A percentile compares a stretch with the other conserved stretches of the same genome.
Conservation (phyloP, 2,797 vertebrate genomes). For the Halcyon smyrnensis region DNA sequence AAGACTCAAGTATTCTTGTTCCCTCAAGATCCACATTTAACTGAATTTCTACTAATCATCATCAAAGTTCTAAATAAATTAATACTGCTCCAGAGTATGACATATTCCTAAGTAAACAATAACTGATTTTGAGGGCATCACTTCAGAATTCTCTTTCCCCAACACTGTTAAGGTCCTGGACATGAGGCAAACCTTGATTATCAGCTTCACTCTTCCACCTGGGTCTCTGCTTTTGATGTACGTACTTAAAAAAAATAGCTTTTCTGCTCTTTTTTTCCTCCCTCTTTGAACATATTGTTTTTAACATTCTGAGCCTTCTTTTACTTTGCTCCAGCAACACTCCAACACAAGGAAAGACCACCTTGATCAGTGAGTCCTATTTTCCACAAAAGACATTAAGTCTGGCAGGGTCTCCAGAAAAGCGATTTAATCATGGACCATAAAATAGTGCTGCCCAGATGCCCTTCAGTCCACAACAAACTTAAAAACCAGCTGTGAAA, state of each 20-base stretch:
- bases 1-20: background rate
- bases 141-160: background rate
- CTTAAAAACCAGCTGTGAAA: background rate
- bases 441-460: background rate
- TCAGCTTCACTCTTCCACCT: background rate
- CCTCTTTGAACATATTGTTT: background rate
- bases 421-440: background rate
- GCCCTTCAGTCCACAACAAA: background rate
- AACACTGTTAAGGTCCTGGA: background rate
- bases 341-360: background rate
- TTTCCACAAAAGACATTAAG: background rate
- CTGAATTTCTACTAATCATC: background rate
- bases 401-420: background rate
- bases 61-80: background rate
- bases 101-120: background rate
- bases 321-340: background rate
- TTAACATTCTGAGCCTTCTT: background rate
- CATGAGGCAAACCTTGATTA: background rate
- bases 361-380: background rate
- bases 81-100: background rate
- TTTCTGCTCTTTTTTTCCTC: background rate
- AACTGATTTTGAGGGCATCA: background rate
- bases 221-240: background rate
- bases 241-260: background rate
- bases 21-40: background rate